Percentiles rank a stretch among this genome's conserved stretches.
Conservation (phyloP, 2,888 invertebrate genomes). For the Cylindroiulus punctatus region DNA sequence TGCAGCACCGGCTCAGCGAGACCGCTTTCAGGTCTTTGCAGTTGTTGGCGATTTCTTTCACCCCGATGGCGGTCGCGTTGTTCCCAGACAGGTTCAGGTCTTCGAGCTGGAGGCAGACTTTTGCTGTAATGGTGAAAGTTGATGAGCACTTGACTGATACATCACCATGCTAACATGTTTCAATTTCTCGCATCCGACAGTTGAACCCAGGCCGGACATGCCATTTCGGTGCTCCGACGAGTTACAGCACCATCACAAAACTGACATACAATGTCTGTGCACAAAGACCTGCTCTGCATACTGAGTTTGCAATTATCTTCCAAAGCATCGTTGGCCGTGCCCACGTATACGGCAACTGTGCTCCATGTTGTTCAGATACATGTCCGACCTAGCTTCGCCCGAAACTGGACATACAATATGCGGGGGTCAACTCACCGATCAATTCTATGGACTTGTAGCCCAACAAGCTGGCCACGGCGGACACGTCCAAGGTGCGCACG, state of each 20-base stretch:
- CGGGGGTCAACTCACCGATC: neutral
- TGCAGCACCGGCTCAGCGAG: neutral
- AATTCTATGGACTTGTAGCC: conserved; percentile 3
- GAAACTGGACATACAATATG: neutral
- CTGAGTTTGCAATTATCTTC: too few species aligned
- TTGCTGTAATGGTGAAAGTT: neutral
- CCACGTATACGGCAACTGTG: too few species aligned
- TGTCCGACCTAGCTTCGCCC: neutral
- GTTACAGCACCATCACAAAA: too few species aligned
- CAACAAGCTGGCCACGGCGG: neutral
- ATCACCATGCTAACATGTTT: too few species aligned
- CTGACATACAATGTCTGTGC: neutral
- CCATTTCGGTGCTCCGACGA: too few species aligned
- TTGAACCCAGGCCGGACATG: too few species aligned
- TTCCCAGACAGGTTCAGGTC: conserved; percentile 25
- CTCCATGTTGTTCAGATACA: too few species aligned
- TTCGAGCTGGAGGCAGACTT: neutral
- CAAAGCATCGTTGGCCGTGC: too few species aligned
- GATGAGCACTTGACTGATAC: neutral
- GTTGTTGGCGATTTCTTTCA: neutral
- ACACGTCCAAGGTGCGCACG: neutral
- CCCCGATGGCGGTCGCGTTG: neutral
- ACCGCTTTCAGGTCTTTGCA: neutral
- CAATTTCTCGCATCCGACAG: too few species aligned
- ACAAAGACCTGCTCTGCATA: too few species aligned